Evolutionary conservation across 2,113 vertebrate genomes (phyloP).

Genomic region (Platichthys stellatus): DNA sequence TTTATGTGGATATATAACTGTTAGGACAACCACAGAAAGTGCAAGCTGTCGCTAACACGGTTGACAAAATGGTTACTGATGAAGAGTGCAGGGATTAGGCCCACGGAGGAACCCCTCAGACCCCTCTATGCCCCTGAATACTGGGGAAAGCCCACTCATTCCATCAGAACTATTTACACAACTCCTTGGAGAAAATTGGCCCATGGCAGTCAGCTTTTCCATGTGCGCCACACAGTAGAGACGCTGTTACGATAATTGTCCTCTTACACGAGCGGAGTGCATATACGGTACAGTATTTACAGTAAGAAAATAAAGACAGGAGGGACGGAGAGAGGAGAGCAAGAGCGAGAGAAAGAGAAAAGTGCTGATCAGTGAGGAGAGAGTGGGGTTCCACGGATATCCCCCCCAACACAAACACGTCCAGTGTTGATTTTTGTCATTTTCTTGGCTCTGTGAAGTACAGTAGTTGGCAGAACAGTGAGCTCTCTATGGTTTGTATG

Average conservation of each 20-base stretch:
- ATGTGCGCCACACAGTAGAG: slow-evolving; percentile 72
- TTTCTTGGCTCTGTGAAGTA: slow-evolving; percentile 72
- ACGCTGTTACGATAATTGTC: slow-evolving; percentile 73
- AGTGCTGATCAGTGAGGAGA: slow-evolving; percentile 71
- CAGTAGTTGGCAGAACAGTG: slow-evolving; percentile 73
- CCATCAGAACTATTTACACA: slow-evolving; percentile 76
- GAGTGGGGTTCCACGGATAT: slow-evolving; percentile 70
- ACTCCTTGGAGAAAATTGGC: slow-evolving; percentile 74
- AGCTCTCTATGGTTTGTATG: slow-evolving; percentile 65
- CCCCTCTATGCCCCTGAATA: slow-evolving; percentile 37
- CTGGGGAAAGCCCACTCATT: slow-evolving; percentile 75
- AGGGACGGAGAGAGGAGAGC: slow-evolving; percentile 29
- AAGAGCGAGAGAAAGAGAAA: slow-evolving; percentile 56
- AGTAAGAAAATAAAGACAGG: slow-evolving; percentile 69
- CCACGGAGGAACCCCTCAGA: slow-evolving; percentile 63
- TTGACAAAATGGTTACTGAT: slow-evolving; percentile 58
- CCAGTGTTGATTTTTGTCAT: slow-evolving; percentile 76
- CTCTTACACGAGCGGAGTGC: slow-evolving; percentile 70
- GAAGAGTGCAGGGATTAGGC: slow-evolving; percentile 29
- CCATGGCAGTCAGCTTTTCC: slow-evolving; percentile 72
- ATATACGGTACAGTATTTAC: slow-evolving; percentile 67
- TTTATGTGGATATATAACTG: slow-evolving; percentile 31
- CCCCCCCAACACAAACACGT: slow-evolving; percentile 74
- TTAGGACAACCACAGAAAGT: slow-evolving; percentile 15
- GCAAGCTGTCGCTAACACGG: slow-evolving; percentile 6